These are phyloP conservation scores for Corydoras sp. DNA, from an alignment of 2,113 vertebrate species.

Conservation along the genomic window DNA sequence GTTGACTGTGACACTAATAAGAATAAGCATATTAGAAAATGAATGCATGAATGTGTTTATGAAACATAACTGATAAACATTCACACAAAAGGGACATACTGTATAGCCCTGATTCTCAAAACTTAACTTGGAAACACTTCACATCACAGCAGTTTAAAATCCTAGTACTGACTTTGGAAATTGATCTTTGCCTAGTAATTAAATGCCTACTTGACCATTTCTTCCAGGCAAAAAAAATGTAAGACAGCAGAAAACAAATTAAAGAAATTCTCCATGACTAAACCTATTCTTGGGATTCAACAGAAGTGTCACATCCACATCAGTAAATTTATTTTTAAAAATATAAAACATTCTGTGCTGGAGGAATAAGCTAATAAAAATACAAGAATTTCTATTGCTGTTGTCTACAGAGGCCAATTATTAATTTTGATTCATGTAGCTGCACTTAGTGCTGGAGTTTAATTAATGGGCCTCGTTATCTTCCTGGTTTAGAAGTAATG, in stretches of 20 bases:
- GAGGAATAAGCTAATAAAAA: slow-evolving; percentile 46
- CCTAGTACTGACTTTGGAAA: slow-evolving; percentile 55
- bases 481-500: slow-evolving; percentile 69
- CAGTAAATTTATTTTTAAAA: too few species aligned
- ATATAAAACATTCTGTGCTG: too few species aligned
- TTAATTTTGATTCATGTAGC: slow-evolving; percentile 69
- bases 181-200: slow-evolving; percentile 69
- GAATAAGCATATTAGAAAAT: too few species aligned
- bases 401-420: slow-evolving; percentile 61
- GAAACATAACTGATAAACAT: too few species aligned
- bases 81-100: too few species aligned
- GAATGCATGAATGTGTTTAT: too few species aligned
- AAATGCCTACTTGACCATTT: slow-evolving; percentile 68
- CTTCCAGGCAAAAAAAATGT: slow-evolving; percentile 52
- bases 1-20: too few species aligned
- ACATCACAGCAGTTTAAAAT: slow-evolving; percentile 45
- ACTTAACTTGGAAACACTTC: too few species aligned
- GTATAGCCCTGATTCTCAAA: too few species aligned
- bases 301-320: slow-evolving; percentile 47
- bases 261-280: slow-evolving; percentile 68
- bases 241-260: slow-evolving; percentile 68
- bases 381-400: background rate
- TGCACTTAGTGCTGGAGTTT: slow-evolving; percentile 68
- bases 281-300: slow-evolving; percentile 63
- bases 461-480: slow-evolving; percentile 73